Evolutionary conservation across 1,140 invertebrate species (phyloP).

Genomic region (Saccostrea cuccullata): DNA sequence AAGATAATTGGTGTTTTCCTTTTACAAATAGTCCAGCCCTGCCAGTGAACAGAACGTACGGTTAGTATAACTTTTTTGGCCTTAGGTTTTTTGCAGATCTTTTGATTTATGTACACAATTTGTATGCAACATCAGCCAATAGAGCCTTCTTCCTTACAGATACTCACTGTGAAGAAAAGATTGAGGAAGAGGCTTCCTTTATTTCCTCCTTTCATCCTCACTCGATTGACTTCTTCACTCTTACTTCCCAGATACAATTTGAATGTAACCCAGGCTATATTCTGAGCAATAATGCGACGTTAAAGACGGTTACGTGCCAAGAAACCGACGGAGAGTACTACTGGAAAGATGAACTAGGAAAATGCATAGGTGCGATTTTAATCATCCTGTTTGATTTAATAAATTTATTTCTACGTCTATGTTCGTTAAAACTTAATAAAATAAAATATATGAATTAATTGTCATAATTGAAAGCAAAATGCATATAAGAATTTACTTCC

Average conservation of each 20-base stretch:
- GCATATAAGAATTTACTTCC: too few relatives aligned
- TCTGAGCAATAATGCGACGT: background rate
- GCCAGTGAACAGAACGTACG: constrained; percentile 1
- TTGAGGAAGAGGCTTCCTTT: background rate
- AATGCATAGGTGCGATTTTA: background rate
- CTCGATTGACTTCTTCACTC: background rate
- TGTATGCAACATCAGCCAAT: background rate
- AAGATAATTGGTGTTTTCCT: background rate
- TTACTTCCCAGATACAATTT: background rate
- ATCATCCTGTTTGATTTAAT: too few relatives aligned
- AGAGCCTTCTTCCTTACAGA: background rate
- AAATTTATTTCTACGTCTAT: too few relatives aligned
- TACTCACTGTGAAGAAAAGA: background rate
- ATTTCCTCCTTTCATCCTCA: background rate
- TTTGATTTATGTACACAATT: background rate
- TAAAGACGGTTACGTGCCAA: background rate
- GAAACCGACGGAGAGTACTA: background rate
- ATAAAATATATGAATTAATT: background rate
- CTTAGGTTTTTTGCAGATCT: background rate
- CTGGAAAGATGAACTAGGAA: background rate
- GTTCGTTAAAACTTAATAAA: background rate
- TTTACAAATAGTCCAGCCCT: background rate
- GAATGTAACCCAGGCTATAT: background rate
- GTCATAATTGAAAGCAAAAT: too few relatives aligned
- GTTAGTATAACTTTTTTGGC: background rate